Evolutionary conservation across 2,888 invertebrate species (phyloP), one percentile per base, ranked within the genome.

Genomic region (Drosophila buzzatii): DNA sequence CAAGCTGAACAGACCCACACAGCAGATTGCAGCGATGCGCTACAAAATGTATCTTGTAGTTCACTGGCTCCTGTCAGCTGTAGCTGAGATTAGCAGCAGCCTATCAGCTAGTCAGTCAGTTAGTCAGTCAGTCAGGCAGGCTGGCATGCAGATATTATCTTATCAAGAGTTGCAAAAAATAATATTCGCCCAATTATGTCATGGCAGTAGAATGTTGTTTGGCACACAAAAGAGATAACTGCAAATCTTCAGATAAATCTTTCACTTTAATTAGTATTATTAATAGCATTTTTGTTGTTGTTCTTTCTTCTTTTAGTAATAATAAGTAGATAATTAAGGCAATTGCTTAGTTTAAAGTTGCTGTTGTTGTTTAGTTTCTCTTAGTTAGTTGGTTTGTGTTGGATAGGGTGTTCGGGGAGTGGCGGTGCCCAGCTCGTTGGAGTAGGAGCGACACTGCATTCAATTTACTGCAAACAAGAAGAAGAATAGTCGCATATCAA

Each of bases 391-490:
- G 79, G 56, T 33, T 52, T 71, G 52, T 61, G 47, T 69, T 52
- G 69, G 70, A 62, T 18, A 61, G 57, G 62, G 47, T 65, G 68
- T 58, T 44, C 27, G 57, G 27, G 56, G 57, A 14, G 16, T 3
- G 37, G 52, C 49, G 51, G 44, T 57, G 45, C 58, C 61, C 75
- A 58, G 60, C 58, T 68, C 63, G 44, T 39, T 62, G 79, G 57
- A 51, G 64, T 65, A 31, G 63, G 58, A 31, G 18, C 55, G 27
- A 49, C 63, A 72, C 66, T 69, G 69, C 77, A 75, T 79, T 89
- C 87, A 89, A 81, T 91, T 90, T 71, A 91, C 89, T 89, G 89
- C 73, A 89, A 91, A 85, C 81, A 75, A 86, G 71, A 90, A 79
- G 79, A 84, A 77, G 71, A 77, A 71, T 60, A 71, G 45, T 67